A percentile compares a stretch with the other conserved stretches of the same genome.
These are phyloP conservation scores for Axis porcinus DNA, from an alignment of 2,113 vertebrate genomes.

Conservation along the genomic window DNA sequence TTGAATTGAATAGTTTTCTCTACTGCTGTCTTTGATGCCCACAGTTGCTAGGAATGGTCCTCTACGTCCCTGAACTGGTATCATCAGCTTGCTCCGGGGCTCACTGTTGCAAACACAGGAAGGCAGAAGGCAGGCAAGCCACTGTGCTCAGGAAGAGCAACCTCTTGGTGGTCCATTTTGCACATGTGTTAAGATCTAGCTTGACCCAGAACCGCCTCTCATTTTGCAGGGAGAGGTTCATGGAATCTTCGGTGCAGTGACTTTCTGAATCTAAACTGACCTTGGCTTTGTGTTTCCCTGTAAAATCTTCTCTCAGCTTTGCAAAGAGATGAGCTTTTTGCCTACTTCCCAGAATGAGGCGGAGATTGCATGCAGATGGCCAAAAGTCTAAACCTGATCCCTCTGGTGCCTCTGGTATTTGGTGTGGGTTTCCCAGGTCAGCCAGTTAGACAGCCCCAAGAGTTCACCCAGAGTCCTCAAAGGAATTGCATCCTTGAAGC, in stretches of 20 bases:
- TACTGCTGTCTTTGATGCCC: not conserved
- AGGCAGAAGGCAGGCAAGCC: not conserved
- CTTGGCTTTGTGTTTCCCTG: not conserved
- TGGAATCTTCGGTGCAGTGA: not conserved
- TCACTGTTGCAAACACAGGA: not conserved
- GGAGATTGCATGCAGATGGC: not conserved
- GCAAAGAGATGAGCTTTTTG: not conserved
- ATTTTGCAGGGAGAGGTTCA: not conserved
- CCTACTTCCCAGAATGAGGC: not conserved
- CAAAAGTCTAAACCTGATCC: not conserved
- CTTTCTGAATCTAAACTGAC: slow-evolving; percentile 8
- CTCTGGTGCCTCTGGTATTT: not conserved
- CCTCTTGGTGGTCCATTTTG: not conserved
- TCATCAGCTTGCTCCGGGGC: not conserved
- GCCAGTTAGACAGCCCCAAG: not conserved
- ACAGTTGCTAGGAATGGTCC: not conserved
- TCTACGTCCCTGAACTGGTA: not conserved
- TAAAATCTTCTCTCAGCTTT: not conserved
- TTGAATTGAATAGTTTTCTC: not conserved
- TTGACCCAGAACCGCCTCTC: not conserved
- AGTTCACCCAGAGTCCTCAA: not conserved
- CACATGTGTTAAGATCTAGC: not conserved
- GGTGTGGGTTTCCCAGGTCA: not conserved
- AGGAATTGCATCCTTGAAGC: not conserved
- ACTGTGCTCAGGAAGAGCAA: not conserved